Conservation (phyloP, 2,888 invertebrate species). For the Tridacna crocea region DNA sequence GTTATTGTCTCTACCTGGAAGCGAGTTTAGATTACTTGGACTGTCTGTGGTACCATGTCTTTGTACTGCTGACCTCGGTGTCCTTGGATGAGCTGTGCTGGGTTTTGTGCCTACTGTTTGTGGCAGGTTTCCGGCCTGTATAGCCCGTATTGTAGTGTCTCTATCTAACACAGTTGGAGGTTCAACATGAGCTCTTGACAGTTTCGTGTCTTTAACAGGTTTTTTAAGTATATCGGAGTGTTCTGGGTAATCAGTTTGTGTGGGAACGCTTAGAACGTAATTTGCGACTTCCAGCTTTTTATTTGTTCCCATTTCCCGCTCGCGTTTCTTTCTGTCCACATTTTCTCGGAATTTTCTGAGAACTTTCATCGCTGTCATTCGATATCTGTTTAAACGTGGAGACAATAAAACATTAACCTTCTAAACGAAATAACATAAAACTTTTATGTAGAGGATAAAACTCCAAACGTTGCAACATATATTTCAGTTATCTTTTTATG, state of each 20-base stretch:
- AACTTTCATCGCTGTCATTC: constrained; percentile 51
- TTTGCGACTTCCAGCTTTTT: constrained; percentile 25
- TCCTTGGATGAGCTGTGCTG: neutral
- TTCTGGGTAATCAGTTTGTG: constrained; percentile 20
- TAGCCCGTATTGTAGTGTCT: neutral
- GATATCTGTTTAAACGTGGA: neutral
- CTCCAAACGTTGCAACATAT: too few species aligned
- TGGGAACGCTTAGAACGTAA: constrained; percentile 15
- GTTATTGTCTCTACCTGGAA: neutral
- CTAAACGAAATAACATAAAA: neutral
- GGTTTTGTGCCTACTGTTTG: neutral
- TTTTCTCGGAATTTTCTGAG: constrained; percentile 54
- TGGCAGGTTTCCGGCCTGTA: neutral
- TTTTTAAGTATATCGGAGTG: neutral
- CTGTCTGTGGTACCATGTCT: neutral
- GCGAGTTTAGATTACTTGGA: neutral
- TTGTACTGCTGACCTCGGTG: neutral
- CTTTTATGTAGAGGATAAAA: neutral
- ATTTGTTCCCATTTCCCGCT: neutral
- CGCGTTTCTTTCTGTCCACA: constrained; percentile 22
- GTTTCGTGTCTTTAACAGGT: constrained; percentile 17
- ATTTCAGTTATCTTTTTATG: too few species aligned
- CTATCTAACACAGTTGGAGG: constrained; percentile 2
- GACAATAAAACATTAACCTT: neutral
- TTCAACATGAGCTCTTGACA: neutral